Evolutionary conservation across 92 coral and sea anemone genomes (phyloP), one percentile per base, ranked within the genome.

Genomic region (Porites lobata): DNA sequence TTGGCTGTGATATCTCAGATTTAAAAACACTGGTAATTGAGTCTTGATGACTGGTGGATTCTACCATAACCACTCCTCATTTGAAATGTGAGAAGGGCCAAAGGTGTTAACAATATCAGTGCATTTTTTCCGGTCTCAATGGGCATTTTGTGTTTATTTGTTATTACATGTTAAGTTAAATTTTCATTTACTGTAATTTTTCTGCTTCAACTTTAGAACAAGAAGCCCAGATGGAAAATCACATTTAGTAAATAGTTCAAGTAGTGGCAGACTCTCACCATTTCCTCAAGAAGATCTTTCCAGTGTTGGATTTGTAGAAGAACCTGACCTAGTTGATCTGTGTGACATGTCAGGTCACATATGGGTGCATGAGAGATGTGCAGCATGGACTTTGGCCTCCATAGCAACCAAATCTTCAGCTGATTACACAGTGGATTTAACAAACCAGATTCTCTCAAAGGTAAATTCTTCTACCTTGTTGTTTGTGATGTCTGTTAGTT

Each of bases 361-460:
- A 47, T 98, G 98, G 98, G 99, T 98, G 19, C 99, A 98, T 51
- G 99, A 98, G 76, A 94, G 88, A 74, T 98, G 99, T 89, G 99
- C 99, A 0, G 96, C 98, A 12, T 98, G 99, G 99, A 96, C 99
- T 1, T 88, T 96, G 50, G 92, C 99, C 17, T 86, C 98, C 54
- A 69, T 95, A 86, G 91, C 98, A 50, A 32, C 93, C 65, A 89
- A 87, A 58, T 83, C 98, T 1, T 77, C 93, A 29, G 86, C 80
- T 47, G 90, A 89, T 12, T 81, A 86, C 69, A 92, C 95, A 1
- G 69, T 93, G 57, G 96, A 95, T 82, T 85, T 95, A 50, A 91
- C 96, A 59, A 93, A 89, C 75, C 91, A 95, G 83, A 78, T 95
- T 65, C 78, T 95, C 1, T 85, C 98, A 53, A 93, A 95, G 94